Conservation (phyloP, 2,797 vertebrate genomes). For the Notoglanidium macrostoma region DNA sequence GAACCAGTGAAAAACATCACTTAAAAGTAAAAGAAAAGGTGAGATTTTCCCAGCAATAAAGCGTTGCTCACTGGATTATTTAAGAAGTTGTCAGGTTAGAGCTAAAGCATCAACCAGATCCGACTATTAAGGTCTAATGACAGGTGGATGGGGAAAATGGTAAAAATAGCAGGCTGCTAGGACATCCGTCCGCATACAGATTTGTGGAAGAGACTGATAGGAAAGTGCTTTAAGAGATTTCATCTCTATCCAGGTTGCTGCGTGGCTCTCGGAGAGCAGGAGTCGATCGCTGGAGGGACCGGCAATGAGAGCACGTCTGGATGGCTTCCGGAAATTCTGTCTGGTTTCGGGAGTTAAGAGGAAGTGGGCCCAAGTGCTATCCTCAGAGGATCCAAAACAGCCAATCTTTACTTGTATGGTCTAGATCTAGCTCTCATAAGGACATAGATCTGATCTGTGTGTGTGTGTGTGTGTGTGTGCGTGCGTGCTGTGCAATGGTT, state of each 20-base stretch:
- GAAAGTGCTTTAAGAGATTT: constrained; percentile 46
- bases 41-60: neutral
- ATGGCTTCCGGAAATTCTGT: constrained; percentile 37
- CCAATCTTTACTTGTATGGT: constrained; percentile 47
- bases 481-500: constrained; percentile 19
- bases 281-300: constrained; percentile 30
- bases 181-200: constrained; percentile 21
- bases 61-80: constrained; percentile 30
- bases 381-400: constrained; percentile 47
- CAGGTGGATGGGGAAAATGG: constrained; percentile 41
- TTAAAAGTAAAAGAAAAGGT: neutral
- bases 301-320: constrained; percentile 39
- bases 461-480: constrained; percentile 4
- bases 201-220: constrained; percentile 46
- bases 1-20: neutral
- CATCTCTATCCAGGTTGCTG: constrained; percentile 27
- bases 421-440: constrained; percentile 41
- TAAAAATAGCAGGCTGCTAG: constrained; percentile 46
- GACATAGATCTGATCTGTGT: neutral
- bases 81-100: constrained; percentile 44
- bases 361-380: constrained; percentile 50
- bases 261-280: constrained; percentile 1
- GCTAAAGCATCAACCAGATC: constrained; percentile 35
- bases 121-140: constrained; percentile 44
- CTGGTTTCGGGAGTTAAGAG: constrained; percentile 45